Conservation (phyloP, 2,888 invertebrate species). For the Matsumyia berberina region DNA sequence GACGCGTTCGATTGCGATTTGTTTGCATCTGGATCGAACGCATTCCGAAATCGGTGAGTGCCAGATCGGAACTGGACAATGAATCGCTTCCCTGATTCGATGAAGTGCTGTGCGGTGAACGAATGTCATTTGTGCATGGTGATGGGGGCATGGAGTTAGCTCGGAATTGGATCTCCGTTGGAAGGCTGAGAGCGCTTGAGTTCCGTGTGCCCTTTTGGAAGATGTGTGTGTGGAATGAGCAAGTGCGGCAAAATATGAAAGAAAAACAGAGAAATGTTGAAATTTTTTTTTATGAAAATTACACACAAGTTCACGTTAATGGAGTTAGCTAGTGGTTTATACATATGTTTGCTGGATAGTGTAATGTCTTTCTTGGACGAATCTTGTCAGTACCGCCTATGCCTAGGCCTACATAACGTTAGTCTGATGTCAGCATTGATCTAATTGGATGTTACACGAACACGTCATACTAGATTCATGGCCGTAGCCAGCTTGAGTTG, state of each 20-base stretch:
- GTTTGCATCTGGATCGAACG: conserved; percentile 78
- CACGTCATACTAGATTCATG: no score
- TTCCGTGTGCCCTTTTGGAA: conserved; percentile 79
- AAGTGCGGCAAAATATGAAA: conserved; percentile 67
- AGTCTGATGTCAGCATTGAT: no score
- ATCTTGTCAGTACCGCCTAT: no score
- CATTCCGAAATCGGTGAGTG: conserved; percentile 86
- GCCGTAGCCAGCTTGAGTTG: no score
- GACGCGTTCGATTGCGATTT: conserved; percentile 81
- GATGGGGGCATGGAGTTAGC: conserved; percentile 87
- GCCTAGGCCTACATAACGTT: no score
- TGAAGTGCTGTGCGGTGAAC: conserved; percentile 88
- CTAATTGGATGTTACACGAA: no score
- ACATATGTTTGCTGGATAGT: no score
- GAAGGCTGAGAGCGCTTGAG: conserved; percentile 81
- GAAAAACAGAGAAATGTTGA: conserved; percentile 38
- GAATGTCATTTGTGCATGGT: conserved; percentile 87
- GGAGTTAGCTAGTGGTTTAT: no score
- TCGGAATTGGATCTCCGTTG: conserved; percentile 81
- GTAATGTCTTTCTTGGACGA: no score
- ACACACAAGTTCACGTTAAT: conserved; percentile 41
- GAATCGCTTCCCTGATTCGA: conserved; percentile 92
- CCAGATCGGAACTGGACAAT: conserved; percentile 89
- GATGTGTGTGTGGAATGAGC: conserved; percentile 37
- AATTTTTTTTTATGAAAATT: conserved; percentile 29